Evolutionary conservation across 2,888 invertebrate species (phyloP), one percentile per base, ranked within the genome.

Genomic region (Geophilus truncorum): DNA sequence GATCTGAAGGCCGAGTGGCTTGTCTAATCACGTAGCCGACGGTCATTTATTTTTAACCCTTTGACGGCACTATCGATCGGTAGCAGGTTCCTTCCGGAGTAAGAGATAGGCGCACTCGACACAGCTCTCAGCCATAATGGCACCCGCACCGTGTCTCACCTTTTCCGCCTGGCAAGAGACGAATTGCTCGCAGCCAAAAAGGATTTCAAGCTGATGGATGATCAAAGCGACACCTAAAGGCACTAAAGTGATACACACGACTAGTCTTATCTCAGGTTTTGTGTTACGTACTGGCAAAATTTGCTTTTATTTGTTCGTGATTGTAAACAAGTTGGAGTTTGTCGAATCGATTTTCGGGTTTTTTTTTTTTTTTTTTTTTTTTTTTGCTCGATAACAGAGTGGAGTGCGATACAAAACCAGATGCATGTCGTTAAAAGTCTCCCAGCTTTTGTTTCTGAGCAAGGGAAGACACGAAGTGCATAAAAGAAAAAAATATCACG

Each of bases 41-140:
- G 70, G 70, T 70, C 70, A 70, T 70, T 70, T 70, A 70, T 70
- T 70, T 70, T 70, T 70, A 70, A 70, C 70, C 70, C 70, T 70
- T 70, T 70, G 70, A 25, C 70, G 70, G 70, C 28, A 70, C 70
- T 70, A 70, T 70, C 70, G 70, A 70, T 70, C 28, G 70, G 70
- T 70, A 70, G 12, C n/a, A 12, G 70, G 70, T 70, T 7, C 70
- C 28, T 70, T 70, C 70, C 70, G 70, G 70, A 70, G 15, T 70
- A 15, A 25, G 70, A 70, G 70, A 70, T 70, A 70, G 70, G 70
- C 70, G 10, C 70, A 28, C 70, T 70, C 70, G 70, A 70, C 70
- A 25, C 70, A 3, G 70, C 70, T 70, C 70, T 70, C 70, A 70
- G 70, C 70, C 70, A 70, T 70, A 70, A 70, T 70, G 70, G 70